phyloP scores from a whole-genome alignment of 2,797 vertebrate genomes.

The Sebastes hopkinsi region DNA sequence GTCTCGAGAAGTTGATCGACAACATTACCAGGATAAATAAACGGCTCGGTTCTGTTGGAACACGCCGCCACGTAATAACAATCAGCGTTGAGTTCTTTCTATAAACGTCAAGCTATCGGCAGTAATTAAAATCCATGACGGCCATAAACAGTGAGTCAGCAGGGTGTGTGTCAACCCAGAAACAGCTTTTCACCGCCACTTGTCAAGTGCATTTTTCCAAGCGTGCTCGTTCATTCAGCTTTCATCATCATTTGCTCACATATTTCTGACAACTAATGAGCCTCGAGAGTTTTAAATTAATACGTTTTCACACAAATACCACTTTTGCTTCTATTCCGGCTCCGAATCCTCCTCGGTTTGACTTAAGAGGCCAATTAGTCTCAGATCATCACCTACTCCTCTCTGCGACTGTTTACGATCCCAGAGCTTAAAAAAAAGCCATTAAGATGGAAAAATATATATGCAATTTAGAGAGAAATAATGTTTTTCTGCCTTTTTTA shows the following conservation, averaged over 20 bases:
- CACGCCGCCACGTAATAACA: not conserved
- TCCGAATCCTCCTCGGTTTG: conserved; percentile 50
- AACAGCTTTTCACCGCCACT: conserved; percentile 22
- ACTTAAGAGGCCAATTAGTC: conserved; percentile 71
- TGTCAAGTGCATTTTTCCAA: conserved; percentile 25
- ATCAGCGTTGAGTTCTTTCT: not conserved
- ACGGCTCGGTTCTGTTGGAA: conserved; percentile 15
- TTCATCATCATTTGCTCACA: conserved; percentile 36
- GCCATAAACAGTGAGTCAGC: conserved; percentile 50
- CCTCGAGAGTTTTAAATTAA: conserved; percentile 42
- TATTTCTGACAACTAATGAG: conserved; percentile 46
- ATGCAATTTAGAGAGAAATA: conserved; percentile 20
- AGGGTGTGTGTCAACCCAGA: conserved; percentile 29
- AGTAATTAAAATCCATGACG: conserved; percentile 27
- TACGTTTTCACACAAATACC: conserved; percentile 25
- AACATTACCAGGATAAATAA: conserved; percentile 11
- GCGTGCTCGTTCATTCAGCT: conserved; percentile 21
- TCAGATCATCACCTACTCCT: conserved; percentile 55
- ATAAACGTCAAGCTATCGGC: conserved; percentile 13
- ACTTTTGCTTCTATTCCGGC: conserved; percentile 21
- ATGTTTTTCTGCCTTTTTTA: not conserved
- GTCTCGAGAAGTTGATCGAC: not conserved
- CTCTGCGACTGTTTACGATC: conserved; percentile 44
- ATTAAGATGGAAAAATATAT: conserved; percentile 39
- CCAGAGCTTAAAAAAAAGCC: conserved; percentile 42